A percentile compares a stretch with the other conserved stretches of the same genome.
phyloP scores from a whole-genome alignment of 2,797 vertebrate genomes.

The Hydrophis major region DNA sequence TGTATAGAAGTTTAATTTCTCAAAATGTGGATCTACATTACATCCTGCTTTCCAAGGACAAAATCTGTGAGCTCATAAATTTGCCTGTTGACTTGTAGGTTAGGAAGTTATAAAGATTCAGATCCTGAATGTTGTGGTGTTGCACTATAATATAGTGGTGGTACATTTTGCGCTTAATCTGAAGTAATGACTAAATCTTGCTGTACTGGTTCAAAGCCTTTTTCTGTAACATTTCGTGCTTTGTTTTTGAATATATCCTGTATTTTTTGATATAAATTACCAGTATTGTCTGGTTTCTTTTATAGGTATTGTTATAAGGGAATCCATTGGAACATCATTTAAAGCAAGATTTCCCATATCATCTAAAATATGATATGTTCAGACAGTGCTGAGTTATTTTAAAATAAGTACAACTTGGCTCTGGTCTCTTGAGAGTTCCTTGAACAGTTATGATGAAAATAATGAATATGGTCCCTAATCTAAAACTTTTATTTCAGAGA shows the following conservation, averaged over 20 bases:
- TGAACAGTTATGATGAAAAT: background rate
- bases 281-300: background rate
- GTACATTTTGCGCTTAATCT: background rate
- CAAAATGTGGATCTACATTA: slow-evolving; percentile 4
- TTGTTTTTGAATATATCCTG: background rate
- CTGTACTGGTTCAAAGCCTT: background rate
- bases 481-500: background rate
- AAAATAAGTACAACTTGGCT: background rate
- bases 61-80: slow-evolving; percentile 29
- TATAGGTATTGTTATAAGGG: slow-evolving; percentile 6
- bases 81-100: slow-evolving; percentile 14
- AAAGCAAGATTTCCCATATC: background rate
- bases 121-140: background rate
- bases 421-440: background rate
- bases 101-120: slow-evolving; percentile 31
- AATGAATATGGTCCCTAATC: rapidly evolving
- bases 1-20: rapidly evolving
- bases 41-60: slow-evolving; percentile 11
- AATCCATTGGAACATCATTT: background rate
- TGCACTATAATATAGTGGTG: background rate
- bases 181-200: background rate
- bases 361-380: background rate
- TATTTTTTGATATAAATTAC: slow-evolving; percentile 17
- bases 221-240: slow-evolving; percentile 1
- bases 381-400: background rate